Percentiles rank a stretch among this genome's conserved stretches.
These are phyloP conservation scores for Charaxes varanes DNA, from an alignment of 1,140 invertebrate species.

Conservation along the genomic window DNA sequence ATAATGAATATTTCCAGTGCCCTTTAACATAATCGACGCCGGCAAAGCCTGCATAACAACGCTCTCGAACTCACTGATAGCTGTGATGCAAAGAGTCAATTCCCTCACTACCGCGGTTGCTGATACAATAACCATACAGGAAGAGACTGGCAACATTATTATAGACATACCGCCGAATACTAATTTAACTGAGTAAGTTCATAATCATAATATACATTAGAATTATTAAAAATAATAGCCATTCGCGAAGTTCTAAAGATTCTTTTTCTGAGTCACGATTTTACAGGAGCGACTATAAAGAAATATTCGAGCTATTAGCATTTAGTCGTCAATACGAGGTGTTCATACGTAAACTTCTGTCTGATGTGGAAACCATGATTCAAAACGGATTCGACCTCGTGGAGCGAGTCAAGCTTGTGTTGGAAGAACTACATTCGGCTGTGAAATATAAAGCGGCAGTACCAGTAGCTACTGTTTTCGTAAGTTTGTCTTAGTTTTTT, in stretches of 20 bases:
- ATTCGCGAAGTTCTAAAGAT: too few relatives aligned
- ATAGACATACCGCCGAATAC: slow-evolving; percentile 24
- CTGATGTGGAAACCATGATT: slow-evolving; percentile 72
- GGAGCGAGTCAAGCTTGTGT: slow-evolving; percentile 34
- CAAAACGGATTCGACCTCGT: slow-evolving; percentile 60
- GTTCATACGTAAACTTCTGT: slow-evolving; percentile 73
- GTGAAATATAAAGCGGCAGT: slow-evolving; percentile 78
- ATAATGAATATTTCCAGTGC: slow-evolving; percentile 76
- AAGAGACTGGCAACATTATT: slow-evolving; percentile 44
- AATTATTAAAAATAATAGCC: too few relatives aligned
- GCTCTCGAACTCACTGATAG: slow-evolving; percentile 72
- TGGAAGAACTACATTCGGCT: slow-evolving; percentile 75
- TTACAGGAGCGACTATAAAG: slow-evolving; percentile 52
- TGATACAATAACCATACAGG: slow-evolving; percentile 43
- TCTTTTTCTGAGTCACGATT: too few relatives aligned
- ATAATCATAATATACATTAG: too few relatives aligned
- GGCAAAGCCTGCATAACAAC: slow-evolving; percentile 68
- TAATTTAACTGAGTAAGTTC: slow-evolving; percentile 35
- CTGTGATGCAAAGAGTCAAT: slow-evolving; percentile 77
- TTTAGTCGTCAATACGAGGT: slow-evolving; percentile 79
- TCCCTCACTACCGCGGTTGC: slow-evolving; percentile 76
- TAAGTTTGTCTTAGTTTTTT: slow-evolving; percentile 57
- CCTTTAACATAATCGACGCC: slow-evolving; percentile 76
- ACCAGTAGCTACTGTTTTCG: slow-evolving; percentile 77
- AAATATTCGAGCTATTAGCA: slow-evolving; percentile 73